These are phyloP conservation scores for Atrina japonica DNA, from an alignment of 2,888 invertebrate species.

Conservation along the genomic window DNA sequence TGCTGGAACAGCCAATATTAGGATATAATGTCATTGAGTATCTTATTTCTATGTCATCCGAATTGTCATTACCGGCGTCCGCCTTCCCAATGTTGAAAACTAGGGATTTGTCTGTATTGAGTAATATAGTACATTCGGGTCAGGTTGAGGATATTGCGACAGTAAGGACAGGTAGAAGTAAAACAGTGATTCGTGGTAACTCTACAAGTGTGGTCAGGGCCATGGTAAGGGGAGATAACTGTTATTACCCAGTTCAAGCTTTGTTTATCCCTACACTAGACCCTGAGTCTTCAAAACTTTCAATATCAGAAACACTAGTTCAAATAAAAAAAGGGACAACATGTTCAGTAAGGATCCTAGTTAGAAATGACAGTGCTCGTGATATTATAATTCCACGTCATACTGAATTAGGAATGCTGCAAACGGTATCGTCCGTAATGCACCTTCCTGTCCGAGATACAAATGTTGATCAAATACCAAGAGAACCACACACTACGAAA, in stretches of 20 bases:
- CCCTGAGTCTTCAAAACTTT: neutral
- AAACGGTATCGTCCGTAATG: neutral
- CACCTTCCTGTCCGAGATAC: too few species aligned
- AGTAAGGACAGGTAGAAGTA: neutral
- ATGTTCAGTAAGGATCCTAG: neutral
- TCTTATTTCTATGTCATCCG: too few species aligned
- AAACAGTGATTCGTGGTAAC: too few species aligned
- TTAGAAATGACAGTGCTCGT: neutral
- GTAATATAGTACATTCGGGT: too few species aligned
- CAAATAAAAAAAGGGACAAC: neutral
- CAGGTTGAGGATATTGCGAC: neutral
- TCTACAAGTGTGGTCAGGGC: neutral
- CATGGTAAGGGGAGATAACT: too few species aligned
- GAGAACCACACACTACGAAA: too few species aligned
- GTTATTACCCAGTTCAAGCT: neutral
- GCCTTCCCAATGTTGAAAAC: too few species aligned
- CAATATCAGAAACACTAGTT: neutral
- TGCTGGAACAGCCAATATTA: neutral
- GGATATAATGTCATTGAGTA: conserved; percentile 11
- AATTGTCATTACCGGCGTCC: too few species aligned
- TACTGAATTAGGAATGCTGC: neutral
- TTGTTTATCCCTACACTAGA: neutral
- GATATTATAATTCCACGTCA: neutral
- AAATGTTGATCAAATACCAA: too few species aligned
- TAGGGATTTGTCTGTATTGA: too few species aligned